Evolutionary conservation across 2,113 vertebrate genomes (phyloP).

Genomic region (Rhineura floridana): DNA sequence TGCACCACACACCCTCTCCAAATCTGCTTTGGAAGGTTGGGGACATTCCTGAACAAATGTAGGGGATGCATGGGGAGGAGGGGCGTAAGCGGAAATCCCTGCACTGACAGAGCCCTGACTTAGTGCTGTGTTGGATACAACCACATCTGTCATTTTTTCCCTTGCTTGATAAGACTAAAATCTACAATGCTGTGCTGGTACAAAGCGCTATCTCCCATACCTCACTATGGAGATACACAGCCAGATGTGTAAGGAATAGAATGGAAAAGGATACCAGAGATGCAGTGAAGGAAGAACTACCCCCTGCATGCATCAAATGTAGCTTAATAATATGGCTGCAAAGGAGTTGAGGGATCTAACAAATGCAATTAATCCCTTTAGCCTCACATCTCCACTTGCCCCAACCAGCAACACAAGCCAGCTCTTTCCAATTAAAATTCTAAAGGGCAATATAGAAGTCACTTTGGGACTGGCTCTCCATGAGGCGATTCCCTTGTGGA

Average conservation of each 20-base stretch:
- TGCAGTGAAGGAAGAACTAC: too few species aligned
- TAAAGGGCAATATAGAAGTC: neutral
- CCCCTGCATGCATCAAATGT: neutral
- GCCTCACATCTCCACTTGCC: neutral
- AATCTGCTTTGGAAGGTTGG: too few species aligned
- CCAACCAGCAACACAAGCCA: neutral
- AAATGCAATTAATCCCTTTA: neutral
- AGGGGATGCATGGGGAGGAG: too few species aligned
- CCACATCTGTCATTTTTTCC: neutral
- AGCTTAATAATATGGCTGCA: slow-evolving; percentile 2
- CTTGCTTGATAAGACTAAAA: slow-evolving; percentile 7
- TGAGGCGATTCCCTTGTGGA: neutral
- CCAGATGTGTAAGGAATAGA: neutral
- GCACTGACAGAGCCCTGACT: too few species aligned
- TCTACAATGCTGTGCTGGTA: neutral
- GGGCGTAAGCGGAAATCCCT: too few species aligned
- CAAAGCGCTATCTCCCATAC: neutral
- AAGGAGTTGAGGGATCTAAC: neutral
- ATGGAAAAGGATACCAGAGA: neutral
- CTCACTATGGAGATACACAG: slow-evolving; percentile 12
- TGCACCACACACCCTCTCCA: too few species aligned
- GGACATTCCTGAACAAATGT: too few species aligned
- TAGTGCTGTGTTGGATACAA: too few species aligned
- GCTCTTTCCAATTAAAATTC: neutral
- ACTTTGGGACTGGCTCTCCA: neutral